phyloP scores from a whole-genome alignment of 2,113 vertebrate species.

The Phoenicopterus ruber region DNA sequence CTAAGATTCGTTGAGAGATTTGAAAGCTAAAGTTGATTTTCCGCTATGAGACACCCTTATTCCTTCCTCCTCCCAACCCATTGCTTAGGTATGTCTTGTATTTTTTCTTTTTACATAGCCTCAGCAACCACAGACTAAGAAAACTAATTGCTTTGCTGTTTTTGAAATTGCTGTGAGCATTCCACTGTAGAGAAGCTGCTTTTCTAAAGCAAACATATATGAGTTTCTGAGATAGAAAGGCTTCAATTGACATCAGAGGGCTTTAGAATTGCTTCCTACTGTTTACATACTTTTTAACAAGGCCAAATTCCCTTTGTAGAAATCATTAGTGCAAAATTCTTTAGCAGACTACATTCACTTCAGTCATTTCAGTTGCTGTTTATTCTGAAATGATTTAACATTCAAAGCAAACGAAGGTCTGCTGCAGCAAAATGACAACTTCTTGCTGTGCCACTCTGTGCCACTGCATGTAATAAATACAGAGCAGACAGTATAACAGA shows the following conservation, averaged over 20 bases:
- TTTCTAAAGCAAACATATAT: slow-evolving; percentile 51
- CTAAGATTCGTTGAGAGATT: neutral
- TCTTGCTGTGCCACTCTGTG: slow-evolving; percentile 1
- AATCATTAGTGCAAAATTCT: slow-evolving; percentile 47
- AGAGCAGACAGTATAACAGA: neutral
- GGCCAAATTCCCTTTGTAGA: slow-evolving; percentile 38
- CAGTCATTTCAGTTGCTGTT: slow-evolving; percentile 14
- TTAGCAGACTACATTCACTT: neutral
- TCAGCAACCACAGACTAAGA: neutral
- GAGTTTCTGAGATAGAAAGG: slow-evolving; percentile 40
- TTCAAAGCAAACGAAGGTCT: slow-evolving; percentile 28
- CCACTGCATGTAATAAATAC: neutral
- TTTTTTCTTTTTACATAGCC: neutral
- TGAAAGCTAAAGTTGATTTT: neutral
- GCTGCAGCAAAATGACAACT: slow-evolving; percentile 10
- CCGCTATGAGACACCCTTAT: neutral
- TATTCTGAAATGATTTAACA: slow-evolving; percentile 43
- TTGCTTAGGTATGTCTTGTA: neutral
- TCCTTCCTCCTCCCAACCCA: neutral
- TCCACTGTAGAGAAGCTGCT: slow-evolving; percentile 36
- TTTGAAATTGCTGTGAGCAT: slow-evolving; percentile 50
- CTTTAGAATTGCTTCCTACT: slow-evolving; percentile 53
- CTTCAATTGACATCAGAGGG: slow-evolving; percentile 40
- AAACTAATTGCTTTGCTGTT: slow-evolving; percentile 44
- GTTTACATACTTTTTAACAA: slow-evolving; percentile 56